Evolutionary conservation across 2,113 vertebrate genomes (phyloP), one percentile per base, ranked within the genome.

Genomic region (Pristiophorus japonicus): DNA sequence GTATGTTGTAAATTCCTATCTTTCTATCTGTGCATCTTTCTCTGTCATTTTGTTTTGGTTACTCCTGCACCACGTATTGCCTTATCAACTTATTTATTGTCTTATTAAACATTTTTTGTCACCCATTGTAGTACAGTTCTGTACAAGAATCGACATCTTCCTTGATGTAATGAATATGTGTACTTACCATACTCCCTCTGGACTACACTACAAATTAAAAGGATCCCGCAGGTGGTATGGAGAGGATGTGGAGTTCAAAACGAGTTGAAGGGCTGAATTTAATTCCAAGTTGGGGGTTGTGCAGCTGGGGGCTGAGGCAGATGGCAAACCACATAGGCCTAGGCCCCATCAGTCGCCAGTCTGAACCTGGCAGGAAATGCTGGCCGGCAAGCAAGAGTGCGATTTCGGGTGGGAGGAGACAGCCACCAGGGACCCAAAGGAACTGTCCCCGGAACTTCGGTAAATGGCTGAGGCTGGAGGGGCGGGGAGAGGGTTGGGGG

Each of bases 101-200:
- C 91, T 85, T 10, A 93, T 93, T 93, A 63, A 94, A 94, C n/a
- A 94, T 73, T 45, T 94, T 27, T 94, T 70, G 20, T 18, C 51
- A 42, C 66, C 66, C 18, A 45, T 81, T 20, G 4, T 81, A 4
- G 2, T 38, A 81, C 4, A 0, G 73, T 7, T 81, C 38, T 42
- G 38, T 81, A 18, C 16, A 81, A 81, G 78, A 81, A 81, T 81
- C 78, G 16, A 81, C 6, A 45, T 81, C 18, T 42, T 81, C 45
- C 78, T 45, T 81, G 38, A 81, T 81, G 16, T 81, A 81, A 81
- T 20, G 38, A 20, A 42, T 81, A 81, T 81, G 14, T 81, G 38
- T 45, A 18, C 78, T 45, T 45, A 18, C 38, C 5, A 22, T 45
- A 4, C n/a, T 38, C n/a, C n/a, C n/a, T 38, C 4, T 42, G 14